A percentile compares a stretch with the other conserved stretches of the same genome.
Evolutionary conservation across 2,113 vertebrate genomes (phyloP).

Genomic region (Puntigrus tetrazona): DNA sequence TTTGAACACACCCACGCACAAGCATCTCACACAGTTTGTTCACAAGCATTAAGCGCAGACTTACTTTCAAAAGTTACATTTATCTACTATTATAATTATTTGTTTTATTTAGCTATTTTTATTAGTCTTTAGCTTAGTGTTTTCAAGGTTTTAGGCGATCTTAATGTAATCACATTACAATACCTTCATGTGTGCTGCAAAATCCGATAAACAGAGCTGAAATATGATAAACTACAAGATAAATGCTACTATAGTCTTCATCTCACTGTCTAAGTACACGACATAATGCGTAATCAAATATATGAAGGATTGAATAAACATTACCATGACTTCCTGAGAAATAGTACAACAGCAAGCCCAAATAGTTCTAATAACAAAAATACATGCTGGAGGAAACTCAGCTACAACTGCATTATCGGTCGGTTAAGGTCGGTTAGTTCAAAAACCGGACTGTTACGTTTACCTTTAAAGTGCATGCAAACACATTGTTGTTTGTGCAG

Average conservation of each 20-base stretch:
- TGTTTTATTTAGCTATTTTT: not conserved
- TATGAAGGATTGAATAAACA: not conserved
- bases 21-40: not conserved
- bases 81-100: not conserved
- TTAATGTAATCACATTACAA: not conserved
- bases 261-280: too few species aligned
- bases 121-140: not conserved
- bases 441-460: not conserved
- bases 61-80: not conserved
- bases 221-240: not conserved
- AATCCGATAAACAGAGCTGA: not conserved
- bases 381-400: not conserved
- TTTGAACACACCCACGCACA: conserved; percentile 11
- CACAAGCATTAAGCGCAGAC: not conserved
- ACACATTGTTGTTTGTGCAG: not conserved
- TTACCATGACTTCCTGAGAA: not conserved
- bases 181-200: not conserved
- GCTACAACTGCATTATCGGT: not conserved
- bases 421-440: not conserved
- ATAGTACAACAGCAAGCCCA: not conserved
- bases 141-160: not conserved
- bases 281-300: not conserved
- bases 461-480: not conserved
- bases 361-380: not conserved
- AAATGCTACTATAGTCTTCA: not conserved